Evolutionary conservation across 1,140 invertebrate genomes (phyloP).

Genomic region (Calycopis cecrops): DNA sequence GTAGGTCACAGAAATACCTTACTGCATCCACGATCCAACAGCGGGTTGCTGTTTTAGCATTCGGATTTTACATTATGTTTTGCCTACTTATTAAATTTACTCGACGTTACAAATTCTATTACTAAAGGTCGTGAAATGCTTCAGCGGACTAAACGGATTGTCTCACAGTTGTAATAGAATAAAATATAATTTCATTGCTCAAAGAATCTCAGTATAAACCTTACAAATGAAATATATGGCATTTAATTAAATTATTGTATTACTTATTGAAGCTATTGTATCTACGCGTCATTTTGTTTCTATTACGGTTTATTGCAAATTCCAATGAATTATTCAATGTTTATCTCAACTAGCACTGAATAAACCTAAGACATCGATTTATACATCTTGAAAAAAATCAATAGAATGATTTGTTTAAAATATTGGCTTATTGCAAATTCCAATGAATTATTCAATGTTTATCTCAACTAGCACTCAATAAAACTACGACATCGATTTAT

Average conservation of each 20-base stretch:
- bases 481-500: no score
- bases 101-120: no score
- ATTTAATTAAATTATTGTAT: slow-evolving; percentile 44
- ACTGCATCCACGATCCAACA: slow-evolving; percentile 35
- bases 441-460: neutral
- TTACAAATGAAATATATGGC: slow-evolving; percentile 13
- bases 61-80: neutral
- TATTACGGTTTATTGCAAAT: neutral
- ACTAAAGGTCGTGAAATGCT: no score
- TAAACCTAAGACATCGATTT: no score
- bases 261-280: slow-evolving; percentile 32
- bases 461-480: no score
- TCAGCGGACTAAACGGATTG: no score
- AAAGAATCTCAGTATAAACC: slow-evolving; percentile 5
- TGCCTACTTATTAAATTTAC: no score
- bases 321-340: neutral
- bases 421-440: neutral
- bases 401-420: no score
- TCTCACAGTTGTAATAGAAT: neutral
- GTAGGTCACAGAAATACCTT: slow-evolving; percentile 46
- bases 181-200: slow-evolving; percentile 2
- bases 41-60: slow-evolving; percentile 23
- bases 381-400: no score
- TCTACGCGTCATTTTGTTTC: slow-evolving; percentile 22
- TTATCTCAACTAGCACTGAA: no score